phyloP scores from a whole-genome alignment of 2,113 vertebrate genomes.

The Nothocercus julius region DNA sequence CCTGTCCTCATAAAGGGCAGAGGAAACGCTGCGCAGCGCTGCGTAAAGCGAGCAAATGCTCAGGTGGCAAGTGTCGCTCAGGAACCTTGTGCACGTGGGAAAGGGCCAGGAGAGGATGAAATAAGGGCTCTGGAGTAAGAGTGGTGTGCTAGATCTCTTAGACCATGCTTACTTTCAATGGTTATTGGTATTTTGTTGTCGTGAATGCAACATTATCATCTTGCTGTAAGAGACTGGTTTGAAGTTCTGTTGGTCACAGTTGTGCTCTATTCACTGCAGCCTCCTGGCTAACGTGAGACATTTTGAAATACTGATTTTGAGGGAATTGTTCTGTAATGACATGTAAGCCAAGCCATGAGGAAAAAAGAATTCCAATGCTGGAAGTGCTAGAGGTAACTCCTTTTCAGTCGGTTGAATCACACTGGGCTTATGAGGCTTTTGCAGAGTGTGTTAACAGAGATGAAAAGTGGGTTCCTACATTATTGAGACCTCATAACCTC shows the following conservation, averaged over 20 bases:
- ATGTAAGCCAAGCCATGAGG: not conserved
- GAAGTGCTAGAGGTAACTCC: not conserved
- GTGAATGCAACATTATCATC: fast-evolving
- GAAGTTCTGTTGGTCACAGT: not conserved
- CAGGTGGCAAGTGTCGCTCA: not conserved
- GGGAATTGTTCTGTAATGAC: not conserved
- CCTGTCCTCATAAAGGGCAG: not conserved
- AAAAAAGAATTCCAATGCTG: not conserved
- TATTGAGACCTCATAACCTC: not conserved
- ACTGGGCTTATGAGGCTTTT: not conserved
- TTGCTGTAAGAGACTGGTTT: not conserved
- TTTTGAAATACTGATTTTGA: not conserved
- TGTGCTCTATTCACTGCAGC: not conserved
- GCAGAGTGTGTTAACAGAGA: not conserved
- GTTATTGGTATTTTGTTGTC: fast-evolving
- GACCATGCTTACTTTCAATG: not conserved
- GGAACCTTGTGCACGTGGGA: not conserved
- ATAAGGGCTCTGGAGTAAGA: not conserved
- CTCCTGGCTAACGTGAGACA: not conserved
- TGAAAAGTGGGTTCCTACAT: not conserved
- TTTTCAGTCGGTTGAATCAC: not conserved
- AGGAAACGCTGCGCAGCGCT: fast-evolving
- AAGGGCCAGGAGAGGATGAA: not conserved
- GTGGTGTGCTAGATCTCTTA: not conserved
- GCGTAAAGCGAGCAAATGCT: not conserved